A percentile compares a stretch with the other conserved stretches of the same genome.
Conservation (phyloP, 2,113 vertebrate genomes). For the Pteruthius melanotis region DNA sequence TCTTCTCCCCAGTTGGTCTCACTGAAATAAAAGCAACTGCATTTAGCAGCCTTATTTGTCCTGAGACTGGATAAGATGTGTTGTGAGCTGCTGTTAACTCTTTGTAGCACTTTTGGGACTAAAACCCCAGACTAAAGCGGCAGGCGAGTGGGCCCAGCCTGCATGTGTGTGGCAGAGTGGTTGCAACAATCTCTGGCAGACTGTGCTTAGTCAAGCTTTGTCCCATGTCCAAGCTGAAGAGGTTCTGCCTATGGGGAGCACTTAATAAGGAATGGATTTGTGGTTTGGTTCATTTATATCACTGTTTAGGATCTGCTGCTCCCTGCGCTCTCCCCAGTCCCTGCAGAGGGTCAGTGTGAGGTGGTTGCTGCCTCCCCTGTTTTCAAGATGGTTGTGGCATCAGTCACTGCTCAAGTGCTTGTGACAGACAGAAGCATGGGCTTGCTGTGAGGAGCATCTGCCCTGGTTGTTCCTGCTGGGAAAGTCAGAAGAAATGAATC, state of each 20-base stretch:
- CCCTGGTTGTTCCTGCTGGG: neutral
- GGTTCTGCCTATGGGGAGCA: neutral
- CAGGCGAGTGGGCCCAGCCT: neutral
- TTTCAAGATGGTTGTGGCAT: neutral
- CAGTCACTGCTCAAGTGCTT: neutral
- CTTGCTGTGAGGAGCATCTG: neutral
- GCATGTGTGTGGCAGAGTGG: rapidly evolving
- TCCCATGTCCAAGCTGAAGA: rapidly evolving
- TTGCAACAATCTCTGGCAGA: neutral
- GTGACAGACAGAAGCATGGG: rapidly evolving
- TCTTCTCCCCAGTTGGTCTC: neutral
- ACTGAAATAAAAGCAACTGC: neutral
- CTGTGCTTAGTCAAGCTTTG: neutral
- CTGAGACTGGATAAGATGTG: neutral
- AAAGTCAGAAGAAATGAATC: neutral
- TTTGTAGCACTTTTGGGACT: neutral
- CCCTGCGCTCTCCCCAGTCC: too few species aligned
- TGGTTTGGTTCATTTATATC: rapidly evolving
- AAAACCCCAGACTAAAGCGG: rapidly evolving
- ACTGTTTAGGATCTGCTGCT: neutral
- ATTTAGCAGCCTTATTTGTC: neutral
- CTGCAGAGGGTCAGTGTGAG: neutral
- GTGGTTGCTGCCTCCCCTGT: neutral
- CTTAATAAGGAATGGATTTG: neutral
- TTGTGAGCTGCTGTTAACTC: neutral